A percentile compares a stretch with the other conserved stretches of the same genome.
Conservation (phyloP, 2,888 invertebrate species). For the Ditylenchus weischeri region DNA sequence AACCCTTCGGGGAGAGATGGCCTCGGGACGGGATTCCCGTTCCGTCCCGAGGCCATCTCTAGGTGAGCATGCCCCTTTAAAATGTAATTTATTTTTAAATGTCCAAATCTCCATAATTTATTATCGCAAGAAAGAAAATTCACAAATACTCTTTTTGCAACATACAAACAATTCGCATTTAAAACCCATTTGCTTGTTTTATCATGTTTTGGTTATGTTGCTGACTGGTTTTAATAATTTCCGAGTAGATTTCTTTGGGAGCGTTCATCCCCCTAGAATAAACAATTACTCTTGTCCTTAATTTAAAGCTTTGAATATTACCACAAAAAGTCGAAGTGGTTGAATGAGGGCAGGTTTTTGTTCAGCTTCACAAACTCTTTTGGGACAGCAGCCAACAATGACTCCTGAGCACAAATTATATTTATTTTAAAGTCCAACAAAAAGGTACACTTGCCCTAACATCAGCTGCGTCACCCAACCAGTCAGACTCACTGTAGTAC, state of each 20-base stretch:
- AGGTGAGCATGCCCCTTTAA: too few species aligned
- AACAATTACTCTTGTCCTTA: too few species aligned
- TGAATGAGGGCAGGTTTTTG: slow-evolving; percentile 31
- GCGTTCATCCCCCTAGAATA: slow-evolving; percentile 49
- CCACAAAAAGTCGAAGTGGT: slow-evolving; percentile 56
- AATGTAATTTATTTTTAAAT: too few species aligned
- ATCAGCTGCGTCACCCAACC: slow-evolving; percentile 51
- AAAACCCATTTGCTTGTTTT: too few species aligned
- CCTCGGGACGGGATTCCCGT: too few species aligned
- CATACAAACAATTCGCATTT: too few species aligned
- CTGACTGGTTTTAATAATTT: slow-evolving; percentile 41
- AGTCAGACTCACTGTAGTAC: slow-evolving; percentile 53
- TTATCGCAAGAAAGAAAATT: too few species aligned
- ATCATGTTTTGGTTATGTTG: neutral
- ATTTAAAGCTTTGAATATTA: too few species aligned
- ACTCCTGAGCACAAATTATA: slow-evolving; percentile 20
- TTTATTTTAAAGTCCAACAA: slow-evolving; percentile 6
- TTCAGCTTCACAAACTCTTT: slow-evolving; percentile 26
- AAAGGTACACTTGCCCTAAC: slow-evolving; percentile 29
- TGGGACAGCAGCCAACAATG: slow-evolving; percentile 18
- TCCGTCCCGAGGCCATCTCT: too few species aligned
- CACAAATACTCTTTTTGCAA: too few species aligned
- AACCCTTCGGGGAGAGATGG: too few species aligned
- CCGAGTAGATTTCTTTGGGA: slow-evolving; percentile 48
- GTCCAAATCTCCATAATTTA: too few species aligned